Base-by-base conservation (phyloP, 1,140 invertebrate species). In the Lamellibrachia luymesi region DNA sequence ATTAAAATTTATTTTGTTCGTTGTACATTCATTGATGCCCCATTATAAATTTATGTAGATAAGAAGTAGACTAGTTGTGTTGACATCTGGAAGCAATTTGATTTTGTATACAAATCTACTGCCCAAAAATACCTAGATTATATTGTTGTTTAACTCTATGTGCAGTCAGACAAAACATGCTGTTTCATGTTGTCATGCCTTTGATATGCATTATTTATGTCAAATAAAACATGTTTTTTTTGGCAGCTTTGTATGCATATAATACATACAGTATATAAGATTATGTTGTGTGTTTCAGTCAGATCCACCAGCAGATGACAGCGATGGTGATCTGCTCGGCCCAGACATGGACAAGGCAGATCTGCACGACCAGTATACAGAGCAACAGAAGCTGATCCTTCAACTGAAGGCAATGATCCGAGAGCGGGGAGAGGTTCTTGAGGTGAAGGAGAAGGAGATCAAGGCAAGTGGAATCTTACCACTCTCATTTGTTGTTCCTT, bases 401-500 rank as follows among this genome's bases (percentile, higher is more conserved):
- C 96, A 96, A 94, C 95, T 96, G 64, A 96, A 96, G 94, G 94
- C 93, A 51, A 95, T 96, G 94, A 95, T 96, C 89, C 94, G 96
- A 93, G 95, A 96, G 91, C 95, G 95, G 92, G 96, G 96, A 92
- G 94, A 95, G n/a, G 92, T 94, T 27, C 93, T 96, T 10, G 93
- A 95, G 90, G 94, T 93, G n/a, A 96, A 96, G 94, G 95, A 96
- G 25, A 95, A 96, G 93, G 95, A 95, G 92, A 93, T 96, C 52
- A 93, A 95, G 94, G 96, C 96, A 95, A 94, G 93, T 80, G 38
- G 38, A 38, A 38, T 38, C 38, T 38, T 38, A 38, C 51, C 22
- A 27, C 8, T 93, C 8, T 93, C 1, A 80, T 91, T 64, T 92
- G 27, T 80, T 27, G 8, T 27, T 38, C 38, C 38, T 38, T 38